phyloP scores from a whole-genome alignment of 2,888 invertebrate genomes.

The Yponomeuta sedellus region DNA sequence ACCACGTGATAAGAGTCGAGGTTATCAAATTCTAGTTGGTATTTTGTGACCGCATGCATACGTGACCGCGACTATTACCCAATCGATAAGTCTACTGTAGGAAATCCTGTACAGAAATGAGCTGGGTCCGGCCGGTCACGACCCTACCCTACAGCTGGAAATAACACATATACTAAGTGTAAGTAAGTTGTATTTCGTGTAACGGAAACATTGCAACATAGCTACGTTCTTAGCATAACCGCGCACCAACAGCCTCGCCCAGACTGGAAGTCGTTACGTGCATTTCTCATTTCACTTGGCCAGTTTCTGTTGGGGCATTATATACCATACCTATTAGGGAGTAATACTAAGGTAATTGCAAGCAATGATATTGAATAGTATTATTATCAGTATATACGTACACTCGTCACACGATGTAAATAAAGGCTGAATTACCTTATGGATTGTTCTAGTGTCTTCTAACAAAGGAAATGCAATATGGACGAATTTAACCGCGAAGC shows the following conservation, averaged over 20 bases:
- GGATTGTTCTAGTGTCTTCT: neutral
- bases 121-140: neutral
- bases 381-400: neutral
- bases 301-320: neutral
- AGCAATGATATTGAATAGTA: neutral
- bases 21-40: neutral
- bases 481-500: neutral
- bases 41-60: neutral
- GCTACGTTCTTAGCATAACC: constrained; percentile 15
- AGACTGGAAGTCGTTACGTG: constrained; percentile 7
- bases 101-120: neutral
- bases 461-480: neutral
- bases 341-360: neutral
- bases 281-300: constrained; percentile 6
- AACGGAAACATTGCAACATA: constrained; percentile 15
- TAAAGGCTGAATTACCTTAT: neutral
- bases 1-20: neutral
- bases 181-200: neutral
- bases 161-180: neutral
- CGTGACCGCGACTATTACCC: neutral
- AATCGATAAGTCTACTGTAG: neutral
- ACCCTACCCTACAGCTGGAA: neutral
- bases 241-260: constrained; percentile 5
- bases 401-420: neutral
- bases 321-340: neutral